Base-by-base conservation (phyloP, 2,888 invertebrate genomes). In the Plagiodera versicolora region DNA sequence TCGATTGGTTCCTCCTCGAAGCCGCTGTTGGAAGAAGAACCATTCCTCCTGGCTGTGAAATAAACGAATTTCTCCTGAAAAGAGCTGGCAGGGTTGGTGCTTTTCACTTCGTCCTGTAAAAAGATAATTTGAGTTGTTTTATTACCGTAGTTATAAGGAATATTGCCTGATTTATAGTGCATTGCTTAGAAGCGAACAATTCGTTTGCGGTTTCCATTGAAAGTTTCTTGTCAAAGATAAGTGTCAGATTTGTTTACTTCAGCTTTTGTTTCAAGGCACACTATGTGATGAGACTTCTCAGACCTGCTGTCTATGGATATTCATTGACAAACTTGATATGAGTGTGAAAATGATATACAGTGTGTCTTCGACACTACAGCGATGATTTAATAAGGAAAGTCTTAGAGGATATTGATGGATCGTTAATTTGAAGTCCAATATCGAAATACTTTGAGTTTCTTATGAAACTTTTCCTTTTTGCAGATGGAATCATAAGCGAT, bases 181-280 rank as follows among this genome's bases (percentile, higher is more conserved):
- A 68, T 71, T 64, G 69, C 67, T 70, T 70, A 46, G 56, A 35
- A 65, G 67, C 58, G 61, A 67, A 65, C 19, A 48, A 45, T 58
- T 60, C 64, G 61, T 67, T 64, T 48, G 32, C 60, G 65, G 71
- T 69, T 70, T 71, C 71, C 71, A 71, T 71, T 70, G 71, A 67
- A 55, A 64, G 63, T 35, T 45, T 11, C 52, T 56, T 50, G 51
- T 17, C 50, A 54, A 59, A 58, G 39, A 61, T 60, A 62, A 62
- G 62, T 62, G 62, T 49, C 16, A 49, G 24, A 53, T 35, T n/a
- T 53, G 53, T 53, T 39, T 39, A 39, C 14, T 2, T 6, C 14
- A 6, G 39, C 14, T 39, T 39, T 39, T 39, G 39, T 39, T 14
- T 4, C 39, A 9, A 4, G 39, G 39, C 39, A 14, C 3, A 4